Conservation (phyloP, 2,113 vertebrate species). For the Larimichthys crocea region DNA sequence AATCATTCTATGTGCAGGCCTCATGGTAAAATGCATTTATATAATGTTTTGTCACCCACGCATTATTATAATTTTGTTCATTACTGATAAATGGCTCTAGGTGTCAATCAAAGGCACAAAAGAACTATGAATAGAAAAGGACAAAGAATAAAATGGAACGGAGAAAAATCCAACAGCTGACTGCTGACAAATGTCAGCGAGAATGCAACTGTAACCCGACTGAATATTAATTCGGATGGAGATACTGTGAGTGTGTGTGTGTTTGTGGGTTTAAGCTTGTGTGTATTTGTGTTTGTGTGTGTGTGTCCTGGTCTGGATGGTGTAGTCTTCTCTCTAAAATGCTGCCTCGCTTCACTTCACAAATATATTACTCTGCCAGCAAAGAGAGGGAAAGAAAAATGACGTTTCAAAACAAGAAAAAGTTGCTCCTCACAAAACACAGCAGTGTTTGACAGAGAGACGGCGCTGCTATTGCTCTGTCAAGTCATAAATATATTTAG, state of each 20-base stretch:
- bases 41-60: background rate
- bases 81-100: background rate
- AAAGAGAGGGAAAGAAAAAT: slow-evolving; percentile 4
- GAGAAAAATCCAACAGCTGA: background rate
- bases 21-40: background rate
- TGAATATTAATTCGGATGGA: background rate
- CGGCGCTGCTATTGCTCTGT: background rate
- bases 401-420: background rate
- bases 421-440: background rate
- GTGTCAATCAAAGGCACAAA: background rate
- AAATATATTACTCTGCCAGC: background rate
- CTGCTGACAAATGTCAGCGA: background rate
- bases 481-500: background rate
- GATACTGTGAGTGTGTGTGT: background rate
- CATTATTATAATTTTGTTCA: background rate
- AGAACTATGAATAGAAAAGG: background rate
- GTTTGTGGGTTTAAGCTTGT: background rate
- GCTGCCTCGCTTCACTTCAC: background rate
- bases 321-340: background rate
- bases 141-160: no score
- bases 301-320: background rate
- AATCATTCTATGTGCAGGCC: background rate
- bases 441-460: background rate
- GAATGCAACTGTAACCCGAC: background rate
- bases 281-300: background rate